Conservation (phyloP, 2,888 invertebrate genomes). For the Oithona nana region DNA sequence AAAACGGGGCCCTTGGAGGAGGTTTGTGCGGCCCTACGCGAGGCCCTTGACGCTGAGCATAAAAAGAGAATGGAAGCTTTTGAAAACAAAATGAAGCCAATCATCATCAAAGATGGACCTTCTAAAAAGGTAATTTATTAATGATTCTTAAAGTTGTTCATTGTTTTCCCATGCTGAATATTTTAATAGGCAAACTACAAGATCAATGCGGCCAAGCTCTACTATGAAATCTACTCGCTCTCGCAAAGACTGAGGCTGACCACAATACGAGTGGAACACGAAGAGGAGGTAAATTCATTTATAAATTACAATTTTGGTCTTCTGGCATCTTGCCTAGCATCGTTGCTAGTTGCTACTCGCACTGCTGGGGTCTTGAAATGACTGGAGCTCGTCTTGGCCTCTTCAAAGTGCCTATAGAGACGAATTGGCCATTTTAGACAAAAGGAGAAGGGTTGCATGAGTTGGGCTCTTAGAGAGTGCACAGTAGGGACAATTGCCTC, state of each 20-base stretch:
- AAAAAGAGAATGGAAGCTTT: conserved; percentile 13
- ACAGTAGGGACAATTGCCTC: too few relatives aligned
- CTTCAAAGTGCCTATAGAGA: too few relatives aligned
- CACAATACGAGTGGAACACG: conserved; percentile 6
- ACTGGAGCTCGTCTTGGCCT: too few relatives aligned
- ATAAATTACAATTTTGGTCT: not conserved
- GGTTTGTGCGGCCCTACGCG: conserved; percentile 2
- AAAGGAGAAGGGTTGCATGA: too few relatives aligned
- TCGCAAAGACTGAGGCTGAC: conserved; percentile 1
- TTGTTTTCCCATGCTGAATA: not conserved
- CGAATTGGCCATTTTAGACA: too few relatives aligned
- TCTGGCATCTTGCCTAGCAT: not conserved
- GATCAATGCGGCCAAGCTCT: conserved; percentile 10
- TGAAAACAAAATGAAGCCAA: conserved; percentile 15
- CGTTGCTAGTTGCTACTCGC: too few relatives aligned
- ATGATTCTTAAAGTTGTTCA: not conserved
- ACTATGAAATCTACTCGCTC: conserved; percentile 11
- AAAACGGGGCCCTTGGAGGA: conserved; percentile 2
- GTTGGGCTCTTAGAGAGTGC: too few relatives aligned
- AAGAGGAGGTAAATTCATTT: conserved; percentile 3
- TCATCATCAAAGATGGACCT: conserved; percentile 16
- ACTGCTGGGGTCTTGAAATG: too few relatives aligned
- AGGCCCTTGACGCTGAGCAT: conserved; percentile 10
- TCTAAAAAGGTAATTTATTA: conserved; percentile 3
- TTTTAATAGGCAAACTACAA: conserved; percentile 14